Evolutionary conservation across 2,113 vertebrate genomes (phyloP), one percentile per base, ranked within the genome.

Genomic region (Climacteris rufus): DNA sequence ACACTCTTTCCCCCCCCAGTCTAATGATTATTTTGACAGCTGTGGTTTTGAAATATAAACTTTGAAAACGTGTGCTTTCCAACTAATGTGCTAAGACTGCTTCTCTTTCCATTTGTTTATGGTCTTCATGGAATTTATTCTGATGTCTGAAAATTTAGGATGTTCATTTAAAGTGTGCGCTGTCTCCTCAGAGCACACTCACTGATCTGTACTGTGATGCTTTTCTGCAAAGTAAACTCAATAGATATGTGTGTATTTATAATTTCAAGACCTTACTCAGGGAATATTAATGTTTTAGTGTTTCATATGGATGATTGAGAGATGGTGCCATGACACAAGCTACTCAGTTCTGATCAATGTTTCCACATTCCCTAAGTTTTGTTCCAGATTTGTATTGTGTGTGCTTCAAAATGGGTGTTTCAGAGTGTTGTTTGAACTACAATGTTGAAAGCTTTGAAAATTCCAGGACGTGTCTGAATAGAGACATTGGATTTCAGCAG

Each of bases 11-110:
- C 16, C 6, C 5, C 11, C 7, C 14, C 11, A 14, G 15, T 16
- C 45, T 68, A 65, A 56, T 83, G 37, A 42, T 87, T 95, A 77
- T 85, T 97, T 93, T 90, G 82, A 87, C 63, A 80, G 57, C 69
- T 65, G 59, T 59, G n/a, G 30, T 80, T 93, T 61, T 86, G 79
- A 92, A 80, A 83, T 42, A 27, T 13, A 87, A 81, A 70, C 91
- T 63, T 54, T 25, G 50, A 87, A 88, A 89, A 81, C 31, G 15
- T 49, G 31, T 77, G 14, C 27, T 85, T 93, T 91, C 13, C 24
- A 78, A 28, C 18, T n/a, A 45, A 3, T n/a, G 6, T 81, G 37
- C 45, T 66, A 84, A 42, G 33, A 39, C 53, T 5, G 3, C 31
- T 71, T 78, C 33, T 69, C 42, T 78, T 91, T 74, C 17, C 3